Evolutionary conservation across 2,113 vertebrate genomes (phyloP), one percentile per base, ranked within the genome.

Genomic region (Pipra filicauda): DNA sequence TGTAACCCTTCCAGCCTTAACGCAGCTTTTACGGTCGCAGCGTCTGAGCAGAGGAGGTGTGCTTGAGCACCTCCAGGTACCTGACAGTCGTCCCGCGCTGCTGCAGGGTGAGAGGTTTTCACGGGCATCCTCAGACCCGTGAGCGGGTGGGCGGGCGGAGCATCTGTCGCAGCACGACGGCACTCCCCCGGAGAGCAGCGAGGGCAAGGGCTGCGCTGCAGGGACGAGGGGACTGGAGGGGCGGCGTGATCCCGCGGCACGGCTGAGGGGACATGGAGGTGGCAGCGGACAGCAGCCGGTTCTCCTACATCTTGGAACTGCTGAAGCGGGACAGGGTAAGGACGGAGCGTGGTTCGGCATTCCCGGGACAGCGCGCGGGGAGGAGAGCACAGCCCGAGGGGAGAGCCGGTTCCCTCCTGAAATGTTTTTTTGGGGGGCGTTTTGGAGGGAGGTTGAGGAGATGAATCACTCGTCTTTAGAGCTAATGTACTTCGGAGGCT

Each of bases 291-390:
- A 93, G 98, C 39, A 59, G 97, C 27, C 98, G 98, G 91, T 99
- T 99, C 89, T 97, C 97, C 90, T 99, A 98, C 97, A 98, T 99
- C 94, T 93, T 98, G 98, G 99, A 99, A 88, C 93, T 99, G 78
- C 97, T 99, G 86, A 98, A 98, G 89, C 93, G 95, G 77, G 99
- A 98, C 92, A 98, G 99, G 99, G 99, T 99, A 96, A 97, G 98
- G 8, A 17, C 1, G 11, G 31, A 5, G 3, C 13, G 16, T 4
- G 12, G 37, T 5, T 2, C 5, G 8, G 54, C 55, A 8, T 2
- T 19, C 22, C 15, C 3, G 8, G 26, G 24, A 19, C 35, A 6
- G 16, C 0, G 22, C 3, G 23, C 4, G 3, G 28, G 27, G 10
- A 14, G 3, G 7, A 13, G 15, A 6, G 35, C 51, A 33, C 33